Conservation (phyloP, 2,113 vertebrate species). For the Cyprinus carpio region DNA sequence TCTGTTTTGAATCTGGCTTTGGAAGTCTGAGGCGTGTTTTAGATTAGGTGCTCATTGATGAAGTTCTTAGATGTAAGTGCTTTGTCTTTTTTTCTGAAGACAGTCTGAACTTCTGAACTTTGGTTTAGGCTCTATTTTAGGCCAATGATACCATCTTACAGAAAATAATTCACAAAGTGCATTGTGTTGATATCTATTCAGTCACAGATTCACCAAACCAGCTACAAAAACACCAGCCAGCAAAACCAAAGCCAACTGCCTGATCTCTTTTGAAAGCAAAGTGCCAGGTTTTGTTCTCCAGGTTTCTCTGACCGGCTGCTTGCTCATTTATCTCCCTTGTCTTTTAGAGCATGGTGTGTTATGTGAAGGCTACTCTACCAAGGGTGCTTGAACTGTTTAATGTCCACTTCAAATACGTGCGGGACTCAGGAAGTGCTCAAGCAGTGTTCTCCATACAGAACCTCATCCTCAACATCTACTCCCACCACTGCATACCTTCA, state of each 20-base stretch:
- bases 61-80: not conserved
- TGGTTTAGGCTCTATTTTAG: not conserved
- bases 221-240: not conserved
- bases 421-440: constrained; percentile 69
- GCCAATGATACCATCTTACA: not conserved
- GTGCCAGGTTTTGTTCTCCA: not conserved
- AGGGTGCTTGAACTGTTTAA: constrained; percentile 75
- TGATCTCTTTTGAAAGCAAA: not conserved
- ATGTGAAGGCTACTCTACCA: constrained; percentile 77
- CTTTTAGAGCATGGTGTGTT: constrained; percentile 75
- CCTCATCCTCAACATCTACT: constrained; percentile 77
- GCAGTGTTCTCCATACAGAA: constrained; percentile 71
- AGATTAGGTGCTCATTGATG: not conserved
- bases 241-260: not conserved
- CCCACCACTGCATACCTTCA: constrained; percentile 75
- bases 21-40: not conserved
- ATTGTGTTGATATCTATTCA: not conserved
- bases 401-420: constrained; percentile 71
- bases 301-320: not conserved
- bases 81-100: not conserved
- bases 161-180: not conserved
- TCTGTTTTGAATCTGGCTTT: not conserved
- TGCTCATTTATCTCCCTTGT: constrained; percentile 16
- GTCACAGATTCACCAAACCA: not conserved
- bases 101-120: not conserved